Evolutionary conservation across 2,888 invertebrate genomes (phyloP), one percentile per base, ranked within the genome.

Genomic region (Phortica magna): DNA sequence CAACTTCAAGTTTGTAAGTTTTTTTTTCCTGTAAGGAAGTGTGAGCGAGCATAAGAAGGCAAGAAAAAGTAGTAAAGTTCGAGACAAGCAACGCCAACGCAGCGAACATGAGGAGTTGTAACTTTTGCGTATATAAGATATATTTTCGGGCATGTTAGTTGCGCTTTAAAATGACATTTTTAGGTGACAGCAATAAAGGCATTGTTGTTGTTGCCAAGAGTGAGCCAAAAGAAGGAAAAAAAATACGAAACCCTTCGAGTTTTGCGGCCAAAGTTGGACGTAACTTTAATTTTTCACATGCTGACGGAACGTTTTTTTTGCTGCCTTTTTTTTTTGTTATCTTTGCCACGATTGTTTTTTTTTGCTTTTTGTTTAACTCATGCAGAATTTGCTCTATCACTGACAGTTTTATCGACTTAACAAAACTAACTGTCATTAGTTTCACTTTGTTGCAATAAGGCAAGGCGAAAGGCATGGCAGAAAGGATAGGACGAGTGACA

Each of bases 321-420:
- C 19, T 70, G n/a, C 48, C 53, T 74, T 22, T 41, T 43, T 68
- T 77, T 42, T 57, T 22, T 43, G 43, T 10, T 48, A 9, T 9
- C 48, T 48, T 14, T 71, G 70, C 53, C 73, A 64, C 41, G 42
- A 7, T 68, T 57, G n/a, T 17, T 65, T 67, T 53, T n/a, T 53
- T 14, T 14, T 31, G 1, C 3, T 31, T 31, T 1, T 31, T 31
- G 7, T 22, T 55, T 64, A 83, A 83, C 84, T 83, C 83, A 84
- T 84, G 82, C 82, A 86, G 87, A 88, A 87, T 85, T 84, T 88
- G 87, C 83, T 83, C 84, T 89, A 88, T 89, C 89, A 89, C 88
- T 88, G 88, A 88, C 88, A 88, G 88, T 89, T 89, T 88, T 88
- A 88, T 88, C 89, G 89, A 89, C 88, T 89, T 88, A 89, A 89